phyloP scores from a whole-genome alignment of 2,113 vertebrate genomes.

The Halichoerus grypus region DNA sequence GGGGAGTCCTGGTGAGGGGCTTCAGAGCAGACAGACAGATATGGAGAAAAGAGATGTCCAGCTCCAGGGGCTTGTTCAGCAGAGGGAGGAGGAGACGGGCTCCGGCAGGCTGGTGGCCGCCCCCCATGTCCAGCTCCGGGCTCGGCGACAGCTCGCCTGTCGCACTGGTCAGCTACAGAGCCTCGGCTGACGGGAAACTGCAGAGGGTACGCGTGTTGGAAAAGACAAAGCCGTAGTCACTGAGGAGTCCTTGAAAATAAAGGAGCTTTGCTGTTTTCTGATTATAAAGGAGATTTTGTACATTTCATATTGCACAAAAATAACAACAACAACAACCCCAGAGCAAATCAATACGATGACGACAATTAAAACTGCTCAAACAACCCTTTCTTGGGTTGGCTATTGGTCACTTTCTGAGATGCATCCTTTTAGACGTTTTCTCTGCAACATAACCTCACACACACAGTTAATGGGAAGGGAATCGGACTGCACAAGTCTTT shows the following conservation, averaged over 20 bases:
- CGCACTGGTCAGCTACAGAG: accelerated
- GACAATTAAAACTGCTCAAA: not conserved
- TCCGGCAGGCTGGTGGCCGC: accelerated
- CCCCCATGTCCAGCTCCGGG: accelerated
- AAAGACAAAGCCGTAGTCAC: not conserved
- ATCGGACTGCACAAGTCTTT: not conserved
- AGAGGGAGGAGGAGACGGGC: not conserved
- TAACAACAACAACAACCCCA: not conserved
- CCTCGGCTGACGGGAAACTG: not conserved
- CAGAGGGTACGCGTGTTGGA: accelerated
- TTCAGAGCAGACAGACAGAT: not conserved
- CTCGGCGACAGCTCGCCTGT: accelerated
- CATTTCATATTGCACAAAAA: not conserved
- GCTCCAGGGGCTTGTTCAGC: not conserved
- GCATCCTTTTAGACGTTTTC: not conserved
- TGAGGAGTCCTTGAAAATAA: not conserved
- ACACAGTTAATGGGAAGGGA: not conserved
- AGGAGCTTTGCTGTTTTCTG: not conserved
- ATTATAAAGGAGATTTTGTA: not conserved
- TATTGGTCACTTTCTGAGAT: not conserved
- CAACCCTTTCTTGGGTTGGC: not conserved
- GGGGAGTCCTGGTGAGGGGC: not conserved
- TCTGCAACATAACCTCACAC: not conserved
- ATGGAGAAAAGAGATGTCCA: not conserved
- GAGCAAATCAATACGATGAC: not conserved